phyloP scores from a whole-genome alignment of 2,113 vertebrate genomes.

The Ellobius talpinus region DNA sequence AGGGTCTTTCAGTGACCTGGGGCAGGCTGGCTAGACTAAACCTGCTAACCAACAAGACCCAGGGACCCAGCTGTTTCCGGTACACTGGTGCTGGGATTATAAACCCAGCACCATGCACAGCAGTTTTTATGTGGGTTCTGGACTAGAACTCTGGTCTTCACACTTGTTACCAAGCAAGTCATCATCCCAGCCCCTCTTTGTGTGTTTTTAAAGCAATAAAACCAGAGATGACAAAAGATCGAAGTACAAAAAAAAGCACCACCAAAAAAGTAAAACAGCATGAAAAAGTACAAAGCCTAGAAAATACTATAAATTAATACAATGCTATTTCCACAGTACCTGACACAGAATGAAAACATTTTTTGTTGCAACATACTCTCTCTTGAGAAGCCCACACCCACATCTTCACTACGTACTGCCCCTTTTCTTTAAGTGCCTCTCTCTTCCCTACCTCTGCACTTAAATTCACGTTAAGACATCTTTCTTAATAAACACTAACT shows the following conservation, averaged over 20 bases:
- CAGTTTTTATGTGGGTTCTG: neutral
- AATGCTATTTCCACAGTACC: neutral
- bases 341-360: constrained; percentile 11
- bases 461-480: neutral
- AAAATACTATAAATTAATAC: constrained; percentile 43
- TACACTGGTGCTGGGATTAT: neutral
- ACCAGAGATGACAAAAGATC: neutral
- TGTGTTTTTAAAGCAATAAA: neutral
- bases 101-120: neutral
- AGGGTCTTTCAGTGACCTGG: neutral
- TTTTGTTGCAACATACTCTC: neutral
- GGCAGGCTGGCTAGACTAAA: neutral
- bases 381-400: neutral
- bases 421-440: neutral
- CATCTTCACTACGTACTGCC: neutral
- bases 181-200: neutral
- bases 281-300: neutral
- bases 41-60: neutral
- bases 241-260: neutral
- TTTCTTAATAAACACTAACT: neutral
- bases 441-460: neutral
- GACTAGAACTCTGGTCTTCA: too few species aligned
- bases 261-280: neutral
- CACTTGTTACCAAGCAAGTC: neutral
- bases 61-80: too few species aligned